These are phyloP conservation scores for Anguilla japonica DNA, from an alignment of 2,113 vertebrate genomes.

Conservation along the genomic window DNA sequence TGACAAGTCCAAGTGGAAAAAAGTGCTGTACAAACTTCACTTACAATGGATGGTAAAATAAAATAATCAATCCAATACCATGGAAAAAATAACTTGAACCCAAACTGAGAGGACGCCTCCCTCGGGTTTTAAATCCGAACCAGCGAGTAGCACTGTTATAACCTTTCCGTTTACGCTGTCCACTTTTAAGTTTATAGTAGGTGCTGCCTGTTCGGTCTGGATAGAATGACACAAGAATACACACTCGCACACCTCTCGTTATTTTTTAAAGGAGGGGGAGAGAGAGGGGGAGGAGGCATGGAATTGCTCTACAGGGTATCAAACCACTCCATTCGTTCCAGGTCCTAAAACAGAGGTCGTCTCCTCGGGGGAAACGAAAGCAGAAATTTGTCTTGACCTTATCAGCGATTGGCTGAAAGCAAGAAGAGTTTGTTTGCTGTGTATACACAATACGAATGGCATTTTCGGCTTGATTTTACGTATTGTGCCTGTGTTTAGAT, in stretches of 20 bases:
- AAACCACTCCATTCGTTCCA: constrained; percentile 38
- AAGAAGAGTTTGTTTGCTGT: constrained; percentile 8
- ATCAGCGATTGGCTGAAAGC: constrained; percentile 55
- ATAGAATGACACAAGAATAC: constrained; percentile 46
- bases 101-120: not conserved
- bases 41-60: not conserved
- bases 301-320: constrained; percentile 21
- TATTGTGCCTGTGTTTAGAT: not conserved
- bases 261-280: constrained; percentile 24
- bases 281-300: constrained; percentile 21
- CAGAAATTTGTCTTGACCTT: constrained; percentile 61
- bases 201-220: constrained; percentile 40
- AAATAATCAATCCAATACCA: not conserved
- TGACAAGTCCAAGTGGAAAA: constrained; percentile 20
- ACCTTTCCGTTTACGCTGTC: constrained; percentile 23
- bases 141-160: not conserved
- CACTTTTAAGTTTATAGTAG: constrained; percentile 44
- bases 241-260: constrained; percentile 43
- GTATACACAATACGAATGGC: not conserved
- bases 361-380: constrained; percentile 29
- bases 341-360: constrained; percentile 51
- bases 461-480: not conserved
- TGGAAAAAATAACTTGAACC: not conserved
- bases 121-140: not conserved
- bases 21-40: not conserved